Percentiles rank a stretch among this genome's conserved stretches.
These are phyloP conservation scores for Esox lucius DNA, from an alignment of 2,797 vertebrate species.

Conservation along the genomic window DNA sequence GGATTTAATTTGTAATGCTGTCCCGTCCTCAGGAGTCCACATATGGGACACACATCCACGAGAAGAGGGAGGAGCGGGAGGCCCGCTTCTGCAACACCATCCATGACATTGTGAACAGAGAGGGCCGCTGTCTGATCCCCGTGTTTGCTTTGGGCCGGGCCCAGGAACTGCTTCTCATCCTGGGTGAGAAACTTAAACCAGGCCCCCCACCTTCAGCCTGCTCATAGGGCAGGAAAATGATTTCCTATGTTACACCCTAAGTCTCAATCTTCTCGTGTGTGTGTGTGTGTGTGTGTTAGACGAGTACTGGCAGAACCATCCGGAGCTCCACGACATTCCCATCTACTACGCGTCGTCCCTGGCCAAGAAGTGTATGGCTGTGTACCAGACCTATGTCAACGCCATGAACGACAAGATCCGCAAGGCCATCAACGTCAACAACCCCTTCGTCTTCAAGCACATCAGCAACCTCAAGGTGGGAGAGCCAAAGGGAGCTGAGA, in stretches of 20 bases:
- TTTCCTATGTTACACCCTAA: background rate
- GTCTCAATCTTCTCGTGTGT: background rate
- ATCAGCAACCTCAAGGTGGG: conserved; percentile 96
- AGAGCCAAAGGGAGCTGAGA: too few species aligned
- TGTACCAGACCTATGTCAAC: conserved; percentile 96
- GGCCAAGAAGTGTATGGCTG: conserved; percentile 98
- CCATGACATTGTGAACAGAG: conserved; percentile 80
- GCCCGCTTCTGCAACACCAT: conserved; percentile 81
- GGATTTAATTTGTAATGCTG: background rate
- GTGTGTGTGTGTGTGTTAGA: conserved; percentile 71
- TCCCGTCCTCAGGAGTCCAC: conserved; percentile 71
- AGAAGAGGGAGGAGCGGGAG: conserved; percentile 80
- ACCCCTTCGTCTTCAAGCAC: conserved; percentile 98
- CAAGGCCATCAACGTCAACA: conserved; percentile 98
- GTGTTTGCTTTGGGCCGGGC: conserved; percentile 89
- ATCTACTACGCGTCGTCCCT: conserved; percentile 96
- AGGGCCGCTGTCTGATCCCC: conserved; percentile 83
- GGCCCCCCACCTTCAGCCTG: background rate
- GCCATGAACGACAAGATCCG: conserved; percentile 99
- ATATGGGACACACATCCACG: conserved; percentile 80
- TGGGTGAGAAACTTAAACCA: conserved; percentile 72
- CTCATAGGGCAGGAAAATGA: background rate
- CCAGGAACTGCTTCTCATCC: conserved; percentile 92
- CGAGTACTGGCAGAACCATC: conserved; percentile 97
- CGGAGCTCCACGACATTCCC: conserved; percentile 92